Evolutionary conservation across 23 tunicate species (phyloP).

Genomic region (Diplosoma virens): DNA sequence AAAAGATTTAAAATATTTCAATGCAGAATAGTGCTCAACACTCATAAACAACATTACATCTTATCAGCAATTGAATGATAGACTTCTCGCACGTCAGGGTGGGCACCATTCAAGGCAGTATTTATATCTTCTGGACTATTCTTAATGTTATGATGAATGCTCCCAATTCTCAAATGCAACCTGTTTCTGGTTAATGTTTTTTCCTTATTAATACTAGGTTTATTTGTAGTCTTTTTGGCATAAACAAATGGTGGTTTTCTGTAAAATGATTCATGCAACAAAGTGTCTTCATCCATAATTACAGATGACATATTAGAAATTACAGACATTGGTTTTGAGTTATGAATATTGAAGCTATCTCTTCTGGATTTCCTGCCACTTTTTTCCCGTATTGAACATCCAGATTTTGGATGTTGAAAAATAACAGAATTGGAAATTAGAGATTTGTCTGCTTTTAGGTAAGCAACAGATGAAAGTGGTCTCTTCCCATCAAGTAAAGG

Average conservation of each 20-base stretch:
- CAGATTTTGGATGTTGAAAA: neutral
- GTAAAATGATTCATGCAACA: neutral
- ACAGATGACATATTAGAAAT: conserved; percentile 15
- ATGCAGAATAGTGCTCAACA: neutral
- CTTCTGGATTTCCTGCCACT: neutral
- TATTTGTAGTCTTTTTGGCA: neutral
- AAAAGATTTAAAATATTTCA: no score
- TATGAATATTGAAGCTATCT: conserved; percentile 11
- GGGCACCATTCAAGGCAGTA: conserved; percentile 28
- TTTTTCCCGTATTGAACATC: neutral
- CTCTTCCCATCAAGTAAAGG: neutral
- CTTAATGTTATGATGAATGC: neutral
- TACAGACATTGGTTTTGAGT: conserved; percentile 31
- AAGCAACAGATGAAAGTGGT: conserved; percentile 11
- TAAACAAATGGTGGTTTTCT: neutral
- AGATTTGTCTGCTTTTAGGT: neutral
- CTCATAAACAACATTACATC: neutral
- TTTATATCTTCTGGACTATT: conserved; percentile 1
- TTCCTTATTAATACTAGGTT: neutral
- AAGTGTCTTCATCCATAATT: neutral
- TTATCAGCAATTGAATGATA: conserved; percentile 7
- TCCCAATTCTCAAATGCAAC: neutral
- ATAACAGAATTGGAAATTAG: neutral
- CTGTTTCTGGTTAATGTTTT: neutral
- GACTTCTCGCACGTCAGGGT: conserved; percentile 29